phyloP scores from a whole-genome alignment of 2,113 vertebrate genomes.

The Trichechus manatus region DNA sequence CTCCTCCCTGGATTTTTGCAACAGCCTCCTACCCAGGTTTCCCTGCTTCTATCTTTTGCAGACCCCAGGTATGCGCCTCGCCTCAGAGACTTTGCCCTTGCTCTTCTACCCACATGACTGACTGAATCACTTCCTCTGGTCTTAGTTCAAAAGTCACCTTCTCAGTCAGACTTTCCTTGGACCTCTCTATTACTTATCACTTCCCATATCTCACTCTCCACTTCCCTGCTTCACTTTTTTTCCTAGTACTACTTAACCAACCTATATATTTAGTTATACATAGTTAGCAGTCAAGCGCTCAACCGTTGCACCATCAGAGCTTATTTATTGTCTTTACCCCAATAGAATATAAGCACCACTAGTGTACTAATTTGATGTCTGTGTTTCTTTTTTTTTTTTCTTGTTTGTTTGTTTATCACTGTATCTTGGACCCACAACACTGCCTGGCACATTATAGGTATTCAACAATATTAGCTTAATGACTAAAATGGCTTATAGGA shows the following conservation, averaged over 20 bases:
- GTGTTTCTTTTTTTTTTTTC: background rate
- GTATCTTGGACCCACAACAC: background rate
- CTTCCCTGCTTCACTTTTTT: background rate
- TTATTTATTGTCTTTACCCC: background rate
- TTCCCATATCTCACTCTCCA: background rate
- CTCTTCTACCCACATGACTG: too few relatives aligned
- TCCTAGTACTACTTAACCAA: background rate
- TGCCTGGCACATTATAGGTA: background rate
- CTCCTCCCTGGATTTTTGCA: background rate
- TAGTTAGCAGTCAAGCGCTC: too few relatives aligned
- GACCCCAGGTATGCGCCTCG: too few relatives aligned
- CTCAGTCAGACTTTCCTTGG: background rate
- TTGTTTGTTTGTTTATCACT: background rate
- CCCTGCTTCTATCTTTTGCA: too few relatives aligned
- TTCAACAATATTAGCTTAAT: background rate
- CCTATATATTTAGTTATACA: background rate
- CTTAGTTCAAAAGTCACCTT: too few relatives aligned
- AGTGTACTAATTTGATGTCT: background rate
- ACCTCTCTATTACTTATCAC: background rate
- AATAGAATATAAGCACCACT: background rate
- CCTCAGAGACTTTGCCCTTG: too few relatives aligned
- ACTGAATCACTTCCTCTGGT: too few relatives aligned
- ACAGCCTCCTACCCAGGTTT: too few relatives aligned
- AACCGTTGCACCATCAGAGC: too few relatives aligned
- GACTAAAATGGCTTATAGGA: background rate